Evolutionary conservation across 2,113 vertebrate genomes (phyloP), one percentile per base, ranked within the genome.

Genomic region (Dipodomys spectabilis): DNA sequence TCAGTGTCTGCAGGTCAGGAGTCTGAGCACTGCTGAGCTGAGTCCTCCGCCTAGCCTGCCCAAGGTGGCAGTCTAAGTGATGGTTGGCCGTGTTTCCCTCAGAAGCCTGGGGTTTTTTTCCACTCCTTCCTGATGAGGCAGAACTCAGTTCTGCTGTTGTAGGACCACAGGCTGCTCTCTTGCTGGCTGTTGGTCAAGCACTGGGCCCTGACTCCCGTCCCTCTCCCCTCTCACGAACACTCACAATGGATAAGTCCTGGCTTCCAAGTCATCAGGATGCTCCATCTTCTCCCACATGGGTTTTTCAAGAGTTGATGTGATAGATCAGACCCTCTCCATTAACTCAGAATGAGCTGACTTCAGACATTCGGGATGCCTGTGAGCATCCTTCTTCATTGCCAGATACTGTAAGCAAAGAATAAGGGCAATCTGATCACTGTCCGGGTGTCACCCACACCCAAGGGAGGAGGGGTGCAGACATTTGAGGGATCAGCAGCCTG

Each of bases 11-110:
- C 44, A 32, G 45, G 1, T 27, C 15, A 8, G 5, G 12, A 5
- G 2, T 0, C 7, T 3, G 28, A 6, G 15, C 27, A 4, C 2
- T 0, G 2, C 19, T 4, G 7, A 15, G 2, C 44, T 44, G n/a
- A 11, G 8, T 6, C 35, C 45, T 86, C 10, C 39, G 30, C 13
- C 11, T 64, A 22, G 23, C 69, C 1, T 28, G 82, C 30, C 0
- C 5, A 69, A 1, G 77, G 49, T 20, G 25, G 7, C 8, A 0
- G 0, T n/a, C 62, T 0, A 11, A 2, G 7, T 25, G 0, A 6
- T 28, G 30, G 3, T 28, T 27, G 12, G 23, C 30, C 23, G 0
- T 25, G 6, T 0, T 84, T 28, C n/a, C 28, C 18, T 28, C 22
- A 57, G n/a, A 12, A 12, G 4, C 39, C 11, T 11, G 3, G 2